Conservation (phyloP, 1,140 invertebrate species). For the Armadillidium nasatum region DNA sequence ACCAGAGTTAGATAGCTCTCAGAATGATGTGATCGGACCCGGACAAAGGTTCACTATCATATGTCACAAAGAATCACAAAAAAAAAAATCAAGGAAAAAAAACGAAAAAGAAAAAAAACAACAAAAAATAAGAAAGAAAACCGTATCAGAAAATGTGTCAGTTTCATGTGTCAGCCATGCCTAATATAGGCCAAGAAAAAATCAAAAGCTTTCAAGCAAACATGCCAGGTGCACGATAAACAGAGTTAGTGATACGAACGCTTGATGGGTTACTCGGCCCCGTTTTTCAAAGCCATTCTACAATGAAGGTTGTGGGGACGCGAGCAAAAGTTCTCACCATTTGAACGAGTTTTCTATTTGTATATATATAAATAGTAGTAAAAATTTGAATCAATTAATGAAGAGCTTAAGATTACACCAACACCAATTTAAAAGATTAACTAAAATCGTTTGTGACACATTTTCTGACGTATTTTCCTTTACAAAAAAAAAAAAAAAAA, state of each 20-base stretch:
- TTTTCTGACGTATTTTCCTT: too few species aligned
- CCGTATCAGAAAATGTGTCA: conserved; percentile 45
- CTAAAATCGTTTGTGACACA: too few species aligned
- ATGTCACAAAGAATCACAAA: conserved; percentile 34
- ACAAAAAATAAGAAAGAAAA: neutral
- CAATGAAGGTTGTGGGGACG: conserved; percentile 40
- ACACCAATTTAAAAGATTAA: too few species aligned
- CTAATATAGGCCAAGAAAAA: conserved; percentile 25
- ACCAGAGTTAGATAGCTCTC: conserved; percentile 41
- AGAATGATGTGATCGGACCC: conserved; percentile 31
- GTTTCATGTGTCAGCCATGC: conserved; percentile 42
- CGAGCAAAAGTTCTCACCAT: conserved; percentile 45
- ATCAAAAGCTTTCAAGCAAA: conserved; percentile 23
- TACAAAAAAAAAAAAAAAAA: too few species aligned
- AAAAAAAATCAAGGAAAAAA: too few species aligned
- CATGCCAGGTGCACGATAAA: conserved; percentile 41
- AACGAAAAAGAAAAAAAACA: neutral
- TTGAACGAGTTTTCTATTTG: neutral
- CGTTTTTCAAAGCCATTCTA: conserved; percentile 40
- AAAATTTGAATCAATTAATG: too few species aligned
- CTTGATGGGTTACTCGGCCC: conserved; percentile 25
- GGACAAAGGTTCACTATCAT: conserved; percentile 38
- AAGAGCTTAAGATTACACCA: too few species aligned
- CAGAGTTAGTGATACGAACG: conserved; percentile 40
- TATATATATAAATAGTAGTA: too few species aligned